Evolutionary conservation across 2,797 vertebrate species (phyloP), one percentile per base, ranked within the genome.

Genomic region (Tokudaia muenninki): DNA sequence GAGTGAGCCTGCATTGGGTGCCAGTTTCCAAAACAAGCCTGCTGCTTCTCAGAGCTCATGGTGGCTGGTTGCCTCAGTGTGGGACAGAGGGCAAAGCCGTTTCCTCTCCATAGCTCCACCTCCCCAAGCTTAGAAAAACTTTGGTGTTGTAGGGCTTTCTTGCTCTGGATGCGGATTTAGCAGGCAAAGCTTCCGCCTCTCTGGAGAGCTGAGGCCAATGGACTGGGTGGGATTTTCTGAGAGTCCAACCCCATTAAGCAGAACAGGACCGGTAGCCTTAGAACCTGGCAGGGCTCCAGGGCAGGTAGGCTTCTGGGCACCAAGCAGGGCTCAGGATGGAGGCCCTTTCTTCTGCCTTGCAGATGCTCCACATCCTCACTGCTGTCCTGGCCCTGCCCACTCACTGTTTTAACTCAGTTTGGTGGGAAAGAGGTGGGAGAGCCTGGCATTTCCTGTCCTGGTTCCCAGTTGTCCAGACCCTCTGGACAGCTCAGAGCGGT

Each of bases 1-100:
- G 98, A 98, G 98, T 96, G 94, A 98, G 86, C 96, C 93, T 65
- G 96, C 95, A 92, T 94, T 1, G 92, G 95, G 96, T 98, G 98
- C 98, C 98, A 99, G 98, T 98, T 98, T 98, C 98, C 98, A 98
- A 98, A 98, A 98, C 98, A 99, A 98, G 98, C 98, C 98, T 97
- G 98, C 98, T 96, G 94, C 98, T 98, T 98, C 98, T 98, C 98
- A 95, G 95, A 96, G 50, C 97, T 96, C 95, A 95, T 95, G 94
- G 97, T 97, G 95, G 96, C 95, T 37, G 98, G 98, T 98, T 98
- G 98, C 98, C 98, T 98, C 98, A 97, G 98, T 98, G 97, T 95
- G 10, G 96, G 97, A 98, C 95, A 96, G 97, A 98, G 97, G 97
- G 98, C 96, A 97, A 97, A 97, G 90, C 97, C 95, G 95, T 98